phyloP scores from a whole-genome alignment of 2,888 invertebrate species.

The Lochmaea capreae region DNA sequence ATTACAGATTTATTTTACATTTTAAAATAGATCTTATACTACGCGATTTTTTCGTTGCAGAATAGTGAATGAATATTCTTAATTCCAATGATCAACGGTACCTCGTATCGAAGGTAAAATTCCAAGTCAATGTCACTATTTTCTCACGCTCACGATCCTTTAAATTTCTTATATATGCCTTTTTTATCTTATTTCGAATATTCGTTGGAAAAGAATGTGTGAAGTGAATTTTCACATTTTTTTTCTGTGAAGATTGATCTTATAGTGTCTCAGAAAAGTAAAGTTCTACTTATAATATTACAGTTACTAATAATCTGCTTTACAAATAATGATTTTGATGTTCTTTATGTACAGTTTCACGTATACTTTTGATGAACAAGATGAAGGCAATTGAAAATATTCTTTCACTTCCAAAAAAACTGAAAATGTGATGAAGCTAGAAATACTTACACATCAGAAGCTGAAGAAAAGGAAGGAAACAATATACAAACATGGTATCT shows the following conservation, averaged over 20 bases:
- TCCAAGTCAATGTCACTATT: slow-evolving; percentile 34
- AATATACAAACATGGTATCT: too few species aligned
- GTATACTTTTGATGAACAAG: too few species aligned
- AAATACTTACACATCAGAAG: too few species aligned
- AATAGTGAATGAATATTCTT: slow-evolving; percentile 20
- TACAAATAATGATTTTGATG: too few species aligned
- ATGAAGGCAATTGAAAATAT: too few species aligned
- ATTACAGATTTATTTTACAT: neutral
- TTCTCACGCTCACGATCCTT: slow-evolving; percentile 32
- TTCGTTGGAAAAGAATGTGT: slow-evolving; percentile 3
- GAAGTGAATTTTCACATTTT: slow-evolving; percentile 15
- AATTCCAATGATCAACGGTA: slow-evolving; percentile 12
- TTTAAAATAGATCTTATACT: neutral
- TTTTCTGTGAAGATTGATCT: neutral
- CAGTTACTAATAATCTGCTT: too few species aligned
- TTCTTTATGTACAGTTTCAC: too few species aligned
- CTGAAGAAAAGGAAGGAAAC: too few species aligned
- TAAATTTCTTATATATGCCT: slow-evolving; percentile 20
- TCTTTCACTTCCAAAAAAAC: too few species aligned
- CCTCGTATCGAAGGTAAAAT: slow-evolving; percentile 29
- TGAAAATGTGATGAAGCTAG: too few species aligned
- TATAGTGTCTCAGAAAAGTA: neutral
- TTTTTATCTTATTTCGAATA: slow-evolving; percentile 13
- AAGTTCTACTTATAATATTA: neutral
- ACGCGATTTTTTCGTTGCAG: neutral